Percentiles rank a stretch among this genome's conserved stretches.
Conservation (phyloP, 2,797 vertebrate species). For the Phalanger gymnotis region DNA sequence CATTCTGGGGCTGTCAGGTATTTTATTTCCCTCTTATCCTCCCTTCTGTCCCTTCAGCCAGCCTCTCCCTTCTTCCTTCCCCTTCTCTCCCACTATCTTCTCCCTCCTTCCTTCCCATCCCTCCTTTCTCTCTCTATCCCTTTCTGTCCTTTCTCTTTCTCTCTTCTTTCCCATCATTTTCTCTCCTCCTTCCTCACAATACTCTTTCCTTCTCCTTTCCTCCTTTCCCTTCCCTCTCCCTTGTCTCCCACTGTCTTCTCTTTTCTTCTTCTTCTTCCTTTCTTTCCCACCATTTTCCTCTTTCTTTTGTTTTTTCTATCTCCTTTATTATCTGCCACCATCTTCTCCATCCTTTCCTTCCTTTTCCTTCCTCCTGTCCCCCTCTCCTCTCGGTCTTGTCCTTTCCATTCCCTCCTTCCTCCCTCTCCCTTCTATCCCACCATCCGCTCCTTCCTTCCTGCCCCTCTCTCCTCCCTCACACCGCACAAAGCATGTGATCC, state of each 20-base stretch:
- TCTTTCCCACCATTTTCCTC: not conserved
- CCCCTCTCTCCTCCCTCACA: not conserved
- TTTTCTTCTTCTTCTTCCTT: not conserved
- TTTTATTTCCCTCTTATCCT: not conserved
- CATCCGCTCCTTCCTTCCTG: not conserved
- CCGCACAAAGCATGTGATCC: not conserved
- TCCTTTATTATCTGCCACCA: not conserved
- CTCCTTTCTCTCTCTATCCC: too few species aligned
- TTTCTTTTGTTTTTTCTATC: not conserved
- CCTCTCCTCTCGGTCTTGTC: not conserved
- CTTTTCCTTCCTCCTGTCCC: not conserved
- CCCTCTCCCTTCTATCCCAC: not conserved
- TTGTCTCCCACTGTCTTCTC: not conserved
- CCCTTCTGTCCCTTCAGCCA: not conserved
- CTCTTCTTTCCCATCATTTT: not conserved
- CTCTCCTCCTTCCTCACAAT: not conserved
- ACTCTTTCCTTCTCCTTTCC: not conserved
- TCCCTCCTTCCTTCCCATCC: not conserved
- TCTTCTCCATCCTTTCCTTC: not conserved
- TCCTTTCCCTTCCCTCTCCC: not conserved
- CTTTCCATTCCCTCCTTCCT: not conserved
- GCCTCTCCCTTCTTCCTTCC: not conserved
- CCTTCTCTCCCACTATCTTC: not conserved
- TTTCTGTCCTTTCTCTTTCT: accelerated
- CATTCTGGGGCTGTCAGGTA: accelerated